These are phyloP conservation scores for Dromaius novaehollandiae DNA, from an alignment of 2,113 vertebrate genomes.

Conservation along the genomic window DNA sequence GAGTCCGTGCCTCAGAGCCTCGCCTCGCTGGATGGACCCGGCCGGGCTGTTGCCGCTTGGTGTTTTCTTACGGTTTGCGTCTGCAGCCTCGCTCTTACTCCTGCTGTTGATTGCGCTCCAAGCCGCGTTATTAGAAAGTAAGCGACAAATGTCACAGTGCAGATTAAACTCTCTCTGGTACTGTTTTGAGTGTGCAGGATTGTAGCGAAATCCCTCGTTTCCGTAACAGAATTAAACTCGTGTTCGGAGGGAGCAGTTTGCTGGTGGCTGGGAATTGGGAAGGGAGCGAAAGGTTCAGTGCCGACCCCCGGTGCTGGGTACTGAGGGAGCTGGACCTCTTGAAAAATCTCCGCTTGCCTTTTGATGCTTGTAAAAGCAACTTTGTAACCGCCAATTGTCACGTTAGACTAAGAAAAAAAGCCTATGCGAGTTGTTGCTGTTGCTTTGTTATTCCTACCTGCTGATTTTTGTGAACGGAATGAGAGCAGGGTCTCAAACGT, in stretches of 20 bases:
- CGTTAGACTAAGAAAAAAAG: neutral
- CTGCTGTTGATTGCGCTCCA: conserved; percentile 35
- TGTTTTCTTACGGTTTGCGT: neutral
- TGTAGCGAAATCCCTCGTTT: conserved; percentile 43
- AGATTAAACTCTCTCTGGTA: conserved; percentile 58
- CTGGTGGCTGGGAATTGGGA: neutral
- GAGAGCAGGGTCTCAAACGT: accelerated
- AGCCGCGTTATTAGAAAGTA: conserved; percentile 65
- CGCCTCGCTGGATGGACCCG: neutral
- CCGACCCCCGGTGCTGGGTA: neutral
- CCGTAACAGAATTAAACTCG: neutral
- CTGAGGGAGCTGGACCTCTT: neutral
- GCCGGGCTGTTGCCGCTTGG: neutral
- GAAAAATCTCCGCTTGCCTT: neutral
- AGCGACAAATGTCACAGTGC: conserved; percentile 55
- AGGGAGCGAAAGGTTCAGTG: neutral
- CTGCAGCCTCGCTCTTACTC: neutral
- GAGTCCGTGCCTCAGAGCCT: neutral
- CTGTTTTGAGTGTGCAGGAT: conserved; percentile 18
- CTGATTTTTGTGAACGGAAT: neutral
- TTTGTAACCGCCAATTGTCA: neutral
- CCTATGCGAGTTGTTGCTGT: neutral
- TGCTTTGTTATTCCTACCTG: neutral
- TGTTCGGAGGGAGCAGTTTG: neutral
- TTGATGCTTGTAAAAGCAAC: neutral